Conservation (phyloP, 2,888 invertebrate genomes). For the Amiota communis region DNA sequence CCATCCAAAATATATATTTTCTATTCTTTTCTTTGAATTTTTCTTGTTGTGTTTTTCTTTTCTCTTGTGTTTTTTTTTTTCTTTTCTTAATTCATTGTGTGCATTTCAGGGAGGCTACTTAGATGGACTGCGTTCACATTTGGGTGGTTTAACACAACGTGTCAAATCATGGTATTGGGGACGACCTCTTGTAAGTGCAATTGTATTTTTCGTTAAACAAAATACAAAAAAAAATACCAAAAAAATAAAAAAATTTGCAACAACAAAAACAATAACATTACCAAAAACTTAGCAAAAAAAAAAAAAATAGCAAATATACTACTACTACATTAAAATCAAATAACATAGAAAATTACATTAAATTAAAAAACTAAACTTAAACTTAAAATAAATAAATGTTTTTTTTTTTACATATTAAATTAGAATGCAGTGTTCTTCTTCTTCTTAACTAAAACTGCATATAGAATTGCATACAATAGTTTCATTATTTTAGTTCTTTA, state of each 20-base stretch:
- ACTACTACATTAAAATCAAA: background rate
- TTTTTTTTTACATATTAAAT: no score
- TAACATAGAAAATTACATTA: background rate
- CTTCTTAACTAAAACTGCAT: conserved; percentile 39
- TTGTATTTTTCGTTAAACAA: conserved; percentile 71
- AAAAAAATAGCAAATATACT: conserved; percentile 15
- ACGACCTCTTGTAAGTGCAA: conserved; percentile 94
- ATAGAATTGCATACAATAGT: conserved; percentile 16
- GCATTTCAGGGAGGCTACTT: conserved; percentile 90
- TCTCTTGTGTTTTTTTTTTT: conserved; percentile 52
- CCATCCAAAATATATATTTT: conserved; percentile 13
- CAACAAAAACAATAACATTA: conserved; percentile 33
- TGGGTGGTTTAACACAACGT: conserved; percentile 97
- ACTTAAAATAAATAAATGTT: conserved; percentile 41
- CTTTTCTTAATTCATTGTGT: conserved; percentile 71
- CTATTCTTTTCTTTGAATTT: conserved; percentile 4
- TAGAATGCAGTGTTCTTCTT: no score
- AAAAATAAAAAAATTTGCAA: conserved; percentile 37
- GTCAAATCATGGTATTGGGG: conserved; percentile 98
- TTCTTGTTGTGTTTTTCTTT: conserved; percentile 47
- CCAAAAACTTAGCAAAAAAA: conserved; percentile 46
- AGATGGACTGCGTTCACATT: conserved; percentile 94
- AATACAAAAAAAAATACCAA: conserved; percentile 48
- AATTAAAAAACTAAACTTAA: background rate
- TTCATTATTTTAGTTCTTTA: conserved; percentile 8